Evolutionary conservation across 2,113 vertebrate species (phyloP), one percentile per base, ranked within the genome.

Genomic region (Chaetura pelagica): DNA sequence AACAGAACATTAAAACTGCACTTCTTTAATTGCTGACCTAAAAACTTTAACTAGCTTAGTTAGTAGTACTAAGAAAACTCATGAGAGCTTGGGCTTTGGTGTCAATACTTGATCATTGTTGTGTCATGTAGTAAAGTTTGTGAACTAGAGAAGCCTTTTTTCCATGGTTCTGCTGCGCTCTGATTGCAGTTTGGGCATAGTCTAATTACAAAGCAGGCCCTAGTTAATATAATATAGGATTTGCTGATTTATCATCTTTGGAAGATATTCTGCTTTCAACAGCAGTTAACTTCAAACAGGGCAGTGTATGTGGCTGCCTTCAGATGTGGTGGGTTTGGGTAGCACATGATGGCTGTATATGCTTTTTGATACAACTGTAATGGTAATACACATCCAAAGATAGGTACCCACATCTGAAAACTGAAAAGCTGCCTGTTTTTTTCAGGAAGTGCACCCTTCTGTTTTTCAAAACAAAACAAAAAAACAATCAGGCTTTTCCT

Each of bases 401-500:
- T 22, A 34, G 32, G 11, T 72, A 29, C 26, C 4, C 4, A 30
- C 48, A 46, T 17, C 30, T 51, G 27, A 67, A 72, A 67, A 58
- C 15, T 17, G 16, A 48, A 48, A 30, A 10, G 3, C 8, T 54
- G 7, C 17, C 14, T 64, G 52, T 18, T 30, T 2, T 57, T 94
- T 88, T 17, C 75, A 92, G 80, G 62, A 93, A 93, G 90, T 61
- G 54, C 82, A 73, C 20, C 24, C 15, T 34, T 51, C 24, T 7
- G 2, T 63, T 67, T 63, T 51, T 16, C 30, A 51, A 79, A 78
- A 27, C 4, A 10, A 32, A 62, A 27, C 6, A 54, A 52, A 77
- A 72, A 73, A 26, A 42, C 40, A 35, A 35, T 64, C 40, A 10
- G 84, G 54, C 52, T 94, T 94, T 95, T 72, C 74, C 34, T 71